These are phyloP conservation scores for Strix occidentalis DNA, from an alignment of 2,797 vertebrate species.

Conservation along the genomic window DNA sequence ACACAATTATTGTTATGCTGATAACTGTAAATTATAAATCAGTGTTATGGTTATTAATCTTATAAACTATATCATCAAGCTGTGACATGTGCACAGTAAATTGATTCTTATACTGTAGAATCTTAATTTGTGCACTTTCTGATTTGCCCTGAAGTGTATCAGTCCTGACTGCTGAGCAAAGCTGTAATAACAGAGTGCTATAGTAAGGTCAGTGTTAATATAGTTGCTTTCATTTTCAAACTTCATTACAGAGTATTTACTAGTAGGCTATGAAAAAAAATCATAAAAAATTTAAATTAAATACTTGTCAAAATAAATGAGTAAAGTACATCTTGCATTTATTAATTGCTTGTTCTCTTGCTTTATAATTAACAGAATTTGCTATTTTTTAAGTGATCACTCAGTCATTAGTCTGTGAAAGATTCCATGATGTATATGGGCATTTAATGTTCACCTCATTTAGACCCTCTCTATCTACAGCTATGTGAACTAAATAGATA, in stretches of 20 bases:
- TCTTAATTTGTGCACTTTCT: conserved; percentile 14
- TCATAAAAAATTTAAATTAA: neutral
- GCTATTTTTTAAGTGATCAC: neutral
- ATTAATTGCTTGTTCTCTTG: neutral
- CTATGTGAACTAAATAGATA: neutral
- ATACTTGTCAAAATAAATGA: neutral
- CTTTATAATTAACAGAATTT: neutral
- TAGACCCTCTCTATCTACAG: neutral
- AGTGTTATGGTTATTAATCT: conserved; percentile 25
- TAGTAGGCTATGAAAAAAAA: neutral
- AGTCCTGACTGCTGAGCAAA: neutral
- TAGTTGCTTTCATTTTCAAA: neutral
- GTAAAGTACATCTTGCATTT: neutral
- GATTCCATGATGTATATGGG: neutral
- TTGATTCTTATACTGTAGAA: conserved; percentile 3
- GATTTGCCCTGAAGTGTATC: neutral
- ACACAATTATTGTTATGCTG: neutral
- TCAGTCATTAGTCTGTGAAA: neutral
- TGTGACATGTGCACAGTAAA: conserved; percentile 15
- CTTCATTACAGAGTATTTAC: neutral
- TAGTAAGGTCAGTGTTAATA: neutral
- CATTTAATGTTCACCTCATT: neutral
- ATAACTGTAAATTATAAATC: conserved; percentile 21
- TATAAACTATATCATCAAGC: neutral
- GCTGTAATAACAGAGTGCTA: neutral